Base-by-base conservation (phyloP, 1,140 invertebrate species). In the Periplaneta americana region DNA sequence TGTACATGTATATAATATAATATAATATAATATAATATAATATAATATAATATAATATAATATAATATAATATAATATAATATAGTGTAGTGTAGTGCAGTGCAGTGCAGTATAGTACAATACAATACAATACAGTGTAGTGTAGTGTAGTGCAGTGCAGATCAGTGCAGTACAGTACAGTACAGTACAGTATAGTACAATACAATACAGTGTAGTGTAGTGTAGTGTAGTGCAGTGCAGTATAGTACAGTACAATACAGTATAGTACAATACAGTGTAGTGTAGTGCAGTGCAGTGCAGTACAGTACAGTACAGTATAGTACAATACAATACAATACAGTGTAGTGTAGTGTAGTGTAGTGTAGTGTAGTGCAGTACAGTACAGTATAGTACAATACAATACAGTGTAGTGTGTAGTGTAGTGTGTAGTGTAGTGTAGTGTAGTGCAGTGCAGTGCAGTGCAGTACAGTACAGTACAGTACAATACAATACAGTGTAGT, bases 81-180 rank as follows among this genome's bases (percentile, higher is more conserved):
- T 10, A 32, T n/a, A 32, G 9, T 74, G n/a, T 4, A 32, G 74
- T 32, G n/a, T n/a, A 31, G 48, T 36, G 6, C 37, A 74, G 82
- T 39, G 82, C 66, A 82, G 81, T 82, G 80, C 79, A 82, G 82
- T 83, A 82, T 35, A 75, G 83, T 80, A 83, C 82, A 82, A 22
- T 28, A 32, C 66, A 32, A 22, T 32, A 22, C 66, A 28, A 22
- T 74, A 32, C 31, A 74, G 66, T 74, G 10, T n/a, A n/a, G 74
- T 74, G 4, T 13, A 74, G 81, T 80, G 80, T 75, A 82, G n/a
- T n/a, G n/a, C n/a, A n/a, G 81, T 83, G 80, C 79, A 82, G 83
- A 80, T 79, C 81, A 82, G 81, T 83, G 76, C 75, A 74, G 74
- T 32, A 5, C 74, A 82, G 81, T 83, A 77, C 79, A 82, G 81